phyloP scores from a whole-genome alignment of 1,140 invertebrate genomes.

The Venustaconcha ellipsiformis region DNA sequence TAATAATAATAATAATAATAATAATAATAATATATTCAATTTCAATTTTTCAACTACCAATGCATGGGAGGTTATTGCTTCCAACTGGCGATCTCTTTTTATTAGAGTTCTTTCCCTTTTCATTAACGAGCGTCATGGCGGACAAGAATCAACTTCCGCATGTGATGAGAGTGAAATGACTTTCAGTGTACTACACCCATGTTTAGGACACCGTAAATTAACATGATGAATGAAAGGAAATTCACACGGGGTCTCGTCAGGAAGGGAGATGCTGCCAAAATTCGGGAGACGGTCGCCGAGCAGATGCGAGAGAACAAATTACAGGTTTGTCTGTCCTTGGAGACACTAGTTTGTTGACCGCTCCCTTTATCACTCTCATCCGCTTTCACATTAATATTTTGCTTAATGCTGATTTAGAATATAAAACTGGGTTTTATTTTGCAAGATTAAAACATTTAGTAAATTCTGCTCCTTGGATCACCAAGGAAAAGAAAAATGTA shows the following conservation, averaged over 20 bases:
- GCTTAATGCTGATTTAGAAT: no score
- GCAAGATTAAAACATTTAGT: no score
- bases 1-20: no score
- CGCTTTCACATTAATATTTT: not conserved
- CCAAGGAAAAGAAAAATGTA: no score
- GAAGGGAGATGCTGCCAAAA: conserved; percentile 41
- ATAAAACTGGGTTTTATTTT: no score
- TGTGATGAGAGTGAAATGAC: not conserved
- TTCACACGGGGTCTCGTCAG: conserved; percentile 39
- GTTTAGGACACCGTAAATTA: not conserved
- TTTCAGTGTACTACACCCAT: not conserved
- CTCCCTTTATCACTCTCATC: conserved; percentile 4
- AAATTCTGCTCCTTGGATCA: no score
- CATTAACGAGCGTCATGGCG: not conserved
- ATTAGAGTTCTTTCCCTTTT: not conserved
- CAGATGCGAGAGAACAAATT: conserved; percentile 39
- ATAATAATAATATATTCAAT: no score
- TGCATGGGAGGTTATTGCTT: no score
- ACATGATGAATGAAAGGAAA: conserved; percentile 32
- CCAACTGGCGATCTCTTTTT: no score
- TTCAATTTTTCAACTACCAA: no score
- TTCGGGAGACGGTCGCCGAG: conserved; percentile 39
- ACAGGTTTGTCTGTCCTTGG: conserved; percentile 26
- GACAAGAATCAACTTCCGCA: not conserved
- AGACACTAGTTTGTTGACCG: not conserved